Percentiles rank a stretch among this genome's conserved stretches.
phyloP scores from a whole-genome alignment of 1,140 invertebrate genomes.

The Cheumatopsyche charites region DNA sequence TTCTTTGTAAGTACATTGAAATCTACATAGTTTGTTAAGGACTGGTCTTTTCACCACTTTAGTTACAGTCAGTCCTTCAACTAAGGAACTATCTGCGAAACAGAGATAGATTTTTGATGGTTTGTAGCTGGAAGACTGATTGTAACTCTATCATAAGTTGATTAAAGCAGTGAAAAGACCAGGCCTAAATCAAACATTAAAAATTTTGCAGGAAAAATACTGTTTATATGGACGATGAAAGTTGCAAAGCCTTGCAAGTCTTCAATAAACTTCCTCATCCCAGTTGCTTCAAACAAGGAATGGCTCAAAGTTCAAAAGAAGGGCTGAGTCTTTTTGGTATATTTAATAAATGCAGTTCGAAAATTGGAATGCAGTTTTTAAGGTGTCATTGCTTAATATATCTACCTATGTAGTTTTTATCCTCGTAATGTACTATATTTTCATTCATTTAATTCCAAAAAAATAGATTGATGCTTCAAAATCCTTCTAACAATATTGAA shows the following conservation, averaged over 20 bases:
- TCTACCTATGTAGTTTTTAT: too few species aligned
- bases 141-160: too few species aligned
- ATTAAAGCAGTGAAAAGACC: too few species aligned
- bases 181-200: background rate
- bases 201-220: slow-evolving; percentile 66
- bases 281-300: slow-evolving; percentile 72
- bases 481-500: slow-evolving; percentile 65
- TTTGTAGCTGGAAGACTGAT: too few species aligned
- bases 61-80: too few species aligned
- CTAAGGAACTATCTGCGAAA: too few species aligned
- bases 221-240: slow-evolving; percentile 74
- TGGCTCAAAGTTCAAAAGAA: slow-evolving; percentile 65
- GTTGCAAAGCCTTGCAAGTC: slow-evolving; percentile 76
- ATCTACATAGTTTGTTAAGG: too few species aligned
- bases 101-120: too few species aligned
- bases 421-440: too few species aligned
- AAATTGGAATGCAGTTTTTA: slow-evolving; percentile 62
- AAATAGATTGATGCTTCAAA: slow-evolving; percentile 63
- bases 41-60: too few species aligned
- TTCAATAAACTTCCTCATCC: slow-evolving; percentile 77
- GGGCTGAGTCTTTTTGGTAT: slow-evolving; percentile 75
- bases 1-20: slow-evolving; percentile 64
- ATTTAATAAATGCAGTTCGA: slow-evolving; percentile 74
- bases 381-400: slow-evolving; percentile 62
- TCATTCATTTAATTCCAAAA: slow-evolving; percentile 19